Evolutionary conservation across 2,888 invertebrate genomes (phyloP).

Genomic region (Nasonia oneida): DNA sequence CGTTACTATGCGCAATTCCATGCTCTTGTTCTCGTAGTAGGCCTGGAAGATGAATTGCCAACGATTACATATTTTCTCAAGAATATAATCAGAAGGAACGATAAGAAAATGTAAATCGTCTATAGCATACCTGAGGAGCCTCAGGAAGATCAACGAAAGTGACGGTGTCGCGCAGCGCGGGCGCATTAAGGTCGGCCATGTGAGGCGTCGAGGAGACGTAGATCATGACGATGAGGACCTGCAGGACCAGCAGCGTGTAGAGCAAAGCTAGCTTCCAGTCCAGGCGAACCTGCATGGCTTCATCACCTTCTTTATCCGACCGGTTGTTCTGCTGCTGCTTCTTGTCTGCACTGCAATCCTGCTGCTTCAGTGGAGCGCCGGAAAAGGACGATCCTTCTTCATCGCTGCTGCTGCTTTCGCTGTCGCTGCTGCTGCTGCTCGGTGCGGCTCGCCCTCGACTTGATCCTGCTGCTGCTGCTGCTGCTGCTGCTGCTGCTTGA

Average conservation of each 20-base stretch:
- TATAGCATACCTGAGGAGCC: slow-evolving; percentile 65
- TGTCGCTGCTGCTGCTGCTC: slow-evolving; percentile 24
- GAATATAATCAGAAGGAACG: not conserved
- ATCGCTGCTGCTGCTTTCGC: slow-evolving; percentile 17
- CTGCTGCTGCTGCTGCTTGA: slow-evolving; percentile 36
- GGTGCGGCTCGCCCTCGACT: not conserved
- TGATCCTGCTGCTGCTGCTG: slow-evolving; percentile 2
- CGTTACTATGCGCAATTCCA: slow-evolving; percentile 67
- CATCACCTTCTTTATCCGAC: slow-evolving; percentile 62
- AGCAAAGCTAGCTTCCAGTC: slow-evolving; percentile 77
- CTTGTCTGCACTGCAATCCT: slow-evolving; percentile 15
- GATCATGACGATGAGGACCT: slow-evolving; percentile 77
- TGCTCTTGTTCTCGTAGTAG: slow-evolving; percentile 41
- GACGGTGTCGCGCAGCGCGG: slow-evolving; percentile 67
- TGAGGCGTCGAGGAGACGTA: slow-evolving; percentile 76
- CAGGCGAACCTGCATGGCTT: slow-evolving; percentile 76
- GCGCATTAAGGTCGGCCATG: slow-evolving; percentile 69
- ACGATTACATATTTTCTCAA: too few relatives aligned
- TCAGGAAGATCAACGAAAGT: slow-evolving; percentile 73
- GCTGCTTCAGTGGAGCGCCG: slow-evolving; percentile 1
- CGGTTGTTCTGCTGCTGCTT: not conserved
- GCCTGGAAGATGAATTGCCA: not conserved
- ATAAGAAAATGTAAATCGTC: not conserved
- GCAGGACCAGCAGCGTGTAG: slow-evolving; percentile 75
- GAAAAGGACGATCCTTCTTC: slow-evolving; percentile 19